These are phyloP conservation scores for Scaptomyza flava DNA, from an alignment of 2,888 invertebrate genomes.

Conservation along the genomic window DNA sequence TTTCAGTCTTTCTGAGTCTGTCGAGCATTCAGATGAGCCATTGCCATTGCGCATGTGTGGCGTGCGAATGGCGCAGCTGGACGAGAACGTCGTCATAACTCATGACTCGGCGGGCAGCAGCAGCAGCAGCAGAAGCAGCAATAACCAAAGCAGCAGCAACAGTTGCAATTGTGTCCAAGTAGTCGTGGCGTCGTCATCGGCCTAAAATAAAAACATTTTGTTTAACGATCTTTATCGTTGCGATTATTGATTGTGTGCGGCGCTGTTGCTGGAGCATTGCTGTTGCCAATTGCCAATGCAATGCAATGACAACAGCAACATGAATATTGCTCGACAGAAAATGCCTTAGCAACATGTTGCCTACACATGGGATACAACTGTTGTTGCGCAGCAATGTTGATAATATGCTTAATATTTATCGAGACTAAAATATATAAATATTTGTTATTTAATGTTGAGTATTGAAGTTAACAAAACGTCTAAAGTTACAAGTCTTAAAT, in stretches of 20 bases:
- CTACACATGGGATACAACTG: slow-evolving; percentile 20
- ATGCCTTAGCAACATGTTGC: slow-evolving; percentile 63
- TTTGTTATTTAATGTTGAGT: too few species aligned
- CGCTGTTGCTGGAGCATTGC: slow-evolving; percentile 30
- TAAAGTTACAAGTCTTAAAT: too few species aligned
- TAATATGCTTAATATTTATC: neutral
- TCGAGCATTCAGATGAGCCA: slow-evolving; percentile 64
- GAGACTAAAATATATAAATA: too few species aligned
- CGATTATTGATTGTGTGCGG: slow-evolving; percentile 83
- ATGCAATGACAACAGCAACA: slow-evolving; percentile 33
- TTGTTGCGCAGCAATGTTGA: neutral
- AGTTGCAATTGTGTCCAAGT: slow-evolving; percentile 65
- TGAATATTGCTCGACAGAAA: slow-evolving; percentile 8
- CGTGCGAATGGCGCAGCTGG: slow-evolving; percentile 68
- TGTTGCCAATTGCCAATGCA: slow-evolving; percentile 2
- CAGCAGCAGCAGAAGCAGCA: slow-evolving; percentile 27
- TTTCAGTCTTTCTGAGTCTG: neutral
- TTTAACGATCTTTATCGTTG: slow-evolving; percentile 84
- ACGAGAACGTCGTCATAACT: slow-evolving; percentile 56
- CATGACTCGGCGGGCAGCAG: slow-evolving; percentile 23
- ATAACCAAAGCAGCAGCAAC: slow-evolving; percentile 12
- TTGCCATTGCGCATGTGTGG: slow-evolving; percentile 70
- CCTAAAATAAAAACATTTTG: slow-evolving; percentile 79
- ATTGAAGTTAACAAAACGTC: too few species aligned
- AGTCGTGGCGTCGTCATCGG: slow-evolving; percentile 48